These are phyloP conservation scores for Bostrychus sinensis DNA, from an alignment of 2,113 vertebrate genomes.

Conservation along the genomic window DNA sequence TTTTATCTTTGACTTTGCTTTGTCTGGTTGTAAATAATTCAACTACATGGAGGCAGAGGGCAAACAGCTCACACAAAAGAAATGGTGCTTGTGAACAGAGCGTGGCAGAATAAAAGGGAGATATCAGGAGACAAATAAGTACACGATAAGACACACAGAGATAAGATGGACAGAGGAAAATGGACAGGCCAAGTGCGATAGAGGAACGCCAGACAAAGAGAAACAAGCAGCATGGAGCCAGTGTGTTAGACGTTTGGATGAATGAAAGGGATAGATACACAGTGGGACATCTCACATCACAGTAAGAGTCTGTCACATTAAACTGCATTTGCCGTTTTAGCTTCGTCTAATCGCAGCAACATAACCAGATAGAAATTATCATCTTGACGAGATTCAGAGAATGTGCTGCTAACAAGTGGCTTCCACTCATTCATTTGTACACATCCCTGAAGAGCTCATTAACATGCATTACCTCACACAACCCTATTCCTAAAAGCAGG, in stretches of 20 bases:
- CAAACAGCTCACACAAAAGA: not conserved
- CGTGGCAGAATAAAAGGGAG: not conserved
- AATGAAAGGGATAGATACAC: not conserved
- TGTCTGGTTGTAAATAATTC: constrained; percentile 27
- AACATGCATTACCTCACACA: constrained; percentile 33
- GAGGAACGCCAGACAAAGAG: constrained; percentile 1
- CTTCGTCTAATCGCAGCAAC: constrained; percentile 52
- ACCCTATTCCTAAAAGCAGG: constrained; percentile 16
- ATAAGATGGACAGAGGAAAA: constrained; percentile 3
- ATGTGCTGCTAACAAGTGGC: constrained; percentile 31
- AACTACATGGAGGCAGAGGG: constrained; percentile 20
- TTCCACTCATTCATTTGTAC: constrained; percentile 25
- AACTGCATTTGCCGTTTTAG: constrained; percentile 31
- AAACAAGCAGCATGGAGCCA: not conserved
- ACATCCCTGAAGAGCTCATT: constrained; percentile 60
- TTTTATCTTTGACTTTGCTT: constrained; percentile 17
- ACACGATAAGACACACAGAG: constrained; percentile 4
- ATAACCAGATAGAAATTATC: constrained; percentile 51
- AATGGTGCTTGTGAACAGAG: constrained; percentile 3
- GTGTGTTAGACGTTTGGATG: not conserved
- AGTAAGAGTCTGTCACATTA: constrained; percentile 16
- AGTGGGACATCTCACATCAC: constrained; percentile 6
- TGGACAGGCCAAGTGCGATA: not conserved
- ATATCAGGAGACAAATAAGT: constrained; percentile 13
- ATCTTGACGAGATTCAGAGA: constrained; percentile 49